Conservation (phyloP, 2,113 vertebrate species). For the Talpa occidentalis region DNA sequence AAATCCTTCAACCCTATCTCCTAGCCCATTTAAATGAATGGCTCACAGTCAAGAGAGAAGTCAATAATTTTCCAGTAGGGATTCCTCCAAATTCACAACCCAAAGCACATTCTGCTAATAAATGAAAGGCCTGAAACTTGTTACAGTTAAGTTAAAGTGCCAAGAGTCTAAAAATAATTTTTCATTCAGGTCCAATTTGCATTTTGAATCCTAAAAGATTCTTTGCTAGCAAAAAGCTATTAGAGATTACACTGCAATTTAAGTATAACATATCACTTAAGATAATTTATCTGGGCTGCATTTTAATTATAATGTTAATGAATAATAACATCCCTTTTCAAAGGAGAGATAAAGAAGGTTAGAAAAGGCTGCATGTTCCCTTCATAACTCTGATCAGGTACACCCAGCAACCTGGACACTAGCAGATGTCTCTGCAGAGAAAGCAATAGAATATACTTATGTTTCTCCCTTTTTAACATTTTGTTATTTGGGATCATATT, state of each 20-base stretch:
- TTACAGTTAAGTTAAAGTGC: conserved; percentile 47
- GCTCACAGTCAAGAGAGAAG: not conserved
- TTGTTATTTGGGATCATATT: not conserved
- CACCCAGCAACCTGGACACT: not conserved
- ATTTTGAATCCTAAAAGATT: conserved; percentile 64
- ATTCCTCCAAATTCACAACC: conserved; percentile 51
- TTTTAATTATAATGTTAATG: conserved; percentile 56
- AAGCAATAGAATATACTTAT: not conserved
- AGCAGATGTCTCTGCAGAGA: not conserved
- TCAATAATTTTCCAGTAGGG: conserved; percentile 41
- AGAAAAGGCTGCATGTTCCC: not conserved
- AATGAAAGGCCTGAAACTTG: not conserved
- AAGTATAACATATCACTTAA: conserved; percentile 64
- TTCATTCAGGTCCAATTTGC: conserved; percentile 71
- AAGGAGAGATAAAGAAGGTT: conserved; percentile 14
- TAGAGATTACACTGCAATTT: conserved; percentile 45
- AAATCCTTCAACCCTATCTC: conserved; percentile 52
- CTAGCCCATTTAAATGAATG: conserved; percentile 6
- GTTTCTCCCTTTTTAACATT: not conserved
- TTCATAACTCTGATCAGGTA: not conserved
- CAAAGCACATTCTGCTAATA: conserved; percentile 36
- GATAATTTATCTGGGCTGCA: conserved; percentile 41
- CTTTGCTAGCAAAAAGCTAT: conserved; percentile 55
- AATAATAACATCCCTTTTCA: not conserved
- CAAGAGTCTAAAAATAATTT: conserved; percentile 68